These are phyloP conservation scores for Euthynnus affinis DNA, from an alignment of 2,797 vertebrate species.

Conservation along the genomic window DNA sequence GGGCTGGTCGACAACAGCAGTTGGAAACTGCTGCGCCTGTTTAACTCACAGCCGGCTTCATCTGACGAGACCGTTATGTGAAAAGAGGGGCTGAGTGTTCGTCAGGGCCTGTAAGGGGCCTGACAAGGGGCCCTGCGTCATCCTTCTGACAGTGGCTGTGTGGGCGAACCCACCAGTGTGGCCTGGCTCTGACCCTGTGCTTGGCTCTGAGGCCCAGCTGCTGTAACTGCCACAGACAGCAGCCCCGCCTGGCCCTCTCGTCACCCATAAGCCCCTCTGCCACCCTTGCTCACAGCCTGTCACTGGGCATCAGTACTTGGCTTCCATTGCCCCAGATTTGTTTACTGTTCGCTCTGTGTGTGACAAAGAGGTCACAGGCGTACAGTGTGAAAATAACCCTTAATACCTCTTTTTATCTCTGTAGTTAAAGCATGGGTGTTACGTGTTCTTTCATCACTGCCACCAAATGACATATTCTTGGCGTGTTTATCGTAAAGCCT, in stretches of 20 bases:
- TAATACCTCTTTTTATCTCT: constrained; percentile 27
- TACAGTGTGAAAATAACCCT: constrained; percentile 37
- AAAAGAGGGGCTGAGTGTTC: constrained; percentile 61
- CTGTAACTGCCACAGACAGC: constrained; percentile 82
- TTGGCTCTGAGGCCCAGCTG: constrained; percentile 74
- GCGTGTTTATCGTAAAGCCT: constrained; percentile 32
- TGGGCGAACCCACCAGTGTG: constrained; percentile 64
- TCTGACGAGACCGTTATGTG: constrained; percentile 68
- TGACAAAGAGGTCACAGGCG: constrained; percentile 43
- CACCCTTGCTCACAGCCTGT: constrained; percentile 79
- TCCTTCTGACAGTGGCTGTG: constrained; percentile 75
- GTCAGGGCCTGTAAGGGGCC: constrained; percentile 50
- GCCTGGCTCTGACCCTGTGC: constrained; percentile 77
- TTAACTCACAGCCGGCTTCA: constrained; percentile 67
- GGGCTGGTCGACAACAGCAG: constrained; percentile 75
- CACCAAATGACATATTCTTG: constrained; percentile 32
- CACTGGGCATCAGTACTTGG: constrained; percentile 77
- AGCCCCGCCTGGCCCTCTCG: constrained; percentile 56
- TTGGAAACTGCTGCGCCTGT: constrained; percentile 74
- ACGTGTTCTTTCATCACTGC: constrained; percentile 19
- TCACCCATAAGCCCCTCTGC: constrained; percentile 71
- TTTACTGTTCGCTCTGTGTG: constrained; percentile 60
- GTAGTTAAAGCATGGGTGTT: constrained; percentile 8
- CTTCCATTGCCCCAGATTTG: constrained; percentile 59
- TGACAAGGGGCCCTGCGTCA: constrained; percentile 62